Base-by-base conservation (phyloP, 2,797 vertebrate genomes). In the Enteromius argenteus region DNA sequence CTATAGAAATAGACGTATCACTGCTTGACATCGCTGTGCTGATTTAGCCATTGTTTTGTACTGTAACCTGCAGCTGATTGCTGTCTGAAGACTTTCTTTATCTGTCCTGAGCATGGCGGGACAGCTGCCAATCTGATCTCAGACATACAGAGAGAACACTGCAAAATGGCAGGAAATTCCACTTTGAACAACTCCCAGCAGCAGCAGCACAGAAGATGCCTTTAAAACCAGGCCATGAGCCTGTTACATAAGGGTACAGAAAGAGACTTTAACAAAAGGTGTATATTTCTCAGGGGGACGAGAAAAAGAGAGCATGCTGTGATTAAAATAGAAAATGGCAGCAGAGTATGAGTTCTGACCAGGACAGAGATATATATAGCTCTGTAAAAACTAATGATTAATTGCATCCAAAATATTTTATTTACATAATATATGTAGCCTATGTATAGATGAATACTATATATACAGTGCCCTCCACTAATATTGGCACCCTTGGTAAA, bases 161-260 rank as follows among this genome's bases (percentile, higher is more conserved):
- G 86, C 88, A 91, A 94, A 95, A 94, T 94, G 86, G 90, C 91
- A 91, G 94, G 94, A 95, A 95, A 95, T 94, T 93, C 94, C 93
- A 88, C 85, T 86, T 93, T 85, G 85, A 84, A 91, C 89, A 84
- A 86, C 86, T 91, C 87, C 44, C 68, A 90, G 78, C 84, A 87
- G 74, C 75, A 87, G 84, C 72, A 86, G 77, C 23, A 77, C 72
- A 88, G 62, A 90, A 83, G 88, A 85, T 90, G 89, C 86, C 71
- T 90, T 91, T 83, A 58, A 88, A 91, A 88, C 85, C 83, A 79
- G 76, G 84, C 72, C 75, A 79, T 19, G n/a, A 71, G 71, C 62
- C 71, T 8, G 39, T 84, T 86, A 68, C 69, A 80, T 83, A 87
- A 85, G 53, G 21, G 80, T 64, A 42, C 39, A 27, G 46, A 32